Evolutionary conservation across 1,140 invertebrate species (phyloP), one percentile per base, ranked within the genome.

Genomic region (Neuroterus valhalla): DNA sequence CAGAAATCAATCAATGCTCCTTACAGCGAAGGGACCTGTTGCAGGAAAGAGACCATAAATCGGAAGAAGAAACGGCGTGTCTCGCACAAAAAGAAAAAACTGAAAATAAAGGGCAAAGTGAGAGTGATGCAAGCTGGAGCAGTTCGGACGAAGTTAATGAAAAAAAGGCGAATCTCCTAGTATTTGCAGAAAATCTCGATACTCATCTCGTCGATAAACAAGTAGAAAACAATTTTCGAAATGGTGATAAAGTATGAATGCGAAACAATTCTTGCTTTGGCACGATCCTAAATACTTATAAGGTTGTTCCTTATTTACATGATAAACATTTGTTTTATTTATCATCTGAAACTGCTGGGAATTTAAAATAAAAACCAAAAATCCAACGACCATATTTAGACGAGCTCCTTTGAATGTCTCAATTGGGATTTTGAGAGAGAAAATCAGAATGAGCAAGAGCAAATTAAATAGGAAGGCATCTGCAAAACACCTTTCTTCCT

Each of bases 41-140:
- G 55, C 74, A 75, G 74, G 71, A 73, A 31, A 42, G 19, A 14
- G 12, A n/a, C 12, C 21, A 19, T 0, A 50, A 45, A 43, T 14
- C 3, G 11, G 5, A 31, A 52, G 69, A 45, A 68, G 15, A 52
- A 75, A 68, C 62, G 72, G 68, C 68, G 48, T 73, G 69, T 52
- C 75, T 72, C 42, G 44, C 75, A 45, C 71, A 69, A 74, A 67
- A 3, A 71, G 50, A 21, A 62, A 81, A 76, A 12, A 69, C 67
- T 17, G 31, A 42, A 8, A 77, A 80, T 52, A 76, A 73, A 12
- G 81, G 84, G n/a, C 68, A 55, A 1, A 86, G 84, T 70, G 85
- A 82, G 50, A 88, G 85, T 66, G 85, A 86, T 0, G 79, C 80
- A 21, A 87, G 84, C 72, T 89, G 86, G 86, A 86, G 86, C 70